These are phyloP conservation scores for Dipodomys spectabilis DNA, from an alignment of 2,113 vertebrate genomes.

Conservation along the genomic window DNA sequence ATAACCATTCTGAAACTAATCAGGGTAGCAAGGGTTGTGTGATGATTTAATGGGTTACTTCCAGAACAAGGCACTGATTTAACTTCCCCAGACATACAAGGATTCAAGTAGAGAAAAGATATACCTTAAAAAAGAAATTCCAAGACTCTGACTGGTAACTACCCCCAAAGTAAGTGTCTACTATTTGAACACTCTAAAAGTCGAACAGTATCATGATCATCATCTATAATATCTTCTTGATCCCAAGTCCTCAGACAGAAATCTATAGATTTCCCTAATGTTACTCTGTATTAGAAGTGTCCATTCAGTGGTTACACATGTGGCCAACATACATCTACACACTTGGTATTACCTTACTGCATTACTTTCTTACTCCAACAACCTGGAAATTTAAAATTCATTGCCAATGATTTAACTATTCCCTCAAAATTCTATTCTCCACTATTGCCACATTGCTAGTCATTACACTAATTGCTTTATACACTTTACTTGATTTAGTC, in stretches of 20 bases:
- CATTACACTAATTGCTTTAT: background rate
- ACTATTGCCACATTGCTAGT: background rate
- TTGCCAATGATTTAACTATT: background rate
- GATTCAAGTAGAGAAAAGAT: background rate
- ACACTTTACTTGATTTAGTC: background rate
- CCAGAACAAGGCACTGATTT: background rate
- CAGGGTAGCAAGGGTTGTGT: background rate
- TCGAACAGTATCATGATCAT: too few species aligned
- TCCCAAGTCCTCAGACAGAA: background rate
- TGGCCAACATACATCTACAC: background rate
- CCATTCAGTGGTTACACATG: background rate
- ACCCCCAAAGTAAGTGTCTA: background rate
- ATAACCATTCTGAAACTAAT: background rate
- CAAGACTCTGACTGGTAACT: background rate
- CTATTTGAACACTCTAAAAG: background rate
- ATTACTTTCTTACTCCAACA: conserved; percentile 4
- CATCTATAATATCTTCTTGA: background rate
- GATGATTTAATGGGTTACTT: background rate
- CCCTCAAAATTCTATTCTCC: background rate
- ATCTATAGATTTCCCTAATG: background rate
- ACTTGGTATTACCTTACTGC: background rate
- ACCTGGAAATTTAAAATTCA: background rate
- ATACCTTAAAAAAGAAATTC: background rate
- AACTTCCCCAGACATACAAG: background rate
- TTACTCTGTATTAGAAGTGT: background rate